Base-by-base conservation (phyloP, 2,113 vertebrate genomes). In the Myodes glareolus region DNA sequence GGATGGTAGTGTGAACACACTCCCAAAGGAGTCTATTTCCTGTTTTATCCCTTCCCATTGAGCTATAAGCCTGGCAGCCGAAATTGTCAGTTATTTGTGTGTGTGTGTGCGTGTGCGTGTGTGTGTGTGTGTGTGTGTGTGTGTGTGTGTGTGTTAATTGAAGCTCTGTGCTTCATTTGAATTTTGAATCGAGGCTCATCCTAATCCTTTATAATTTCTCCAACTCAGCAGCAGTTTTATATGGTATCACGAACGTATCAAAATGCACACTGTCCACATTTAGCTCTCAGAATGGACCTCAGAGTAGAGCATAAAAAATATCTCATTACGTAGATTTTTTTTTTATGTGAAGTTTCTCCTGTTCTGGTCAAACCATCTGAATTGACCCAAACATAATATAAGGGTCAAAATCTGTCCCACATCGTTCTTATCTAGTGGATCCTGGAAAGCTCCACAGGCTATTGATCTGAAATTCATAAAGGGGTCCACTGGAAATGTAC, bases 191-290 rank as follows among this genome's bases (percentile, higher is more conserved):
- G 50, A 42, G 77, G 92, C 65, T 97, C 72, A 0, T 5, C 5
- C 77, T 90, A 96, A 55, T 93, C 78, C 94, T 67, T 81, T 39
- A 61, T 97, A 94, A 94, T 92, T 90, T 85, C 11, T 95, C 77
- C 39, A 80, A 36, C 63, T 19, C 77, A 70, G 25, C 96, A 80
- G 85, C 16, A 1, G 0, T 42, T 95, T 72, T 25, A 72, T 96
- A 90, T 75, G 23, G 58, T 67, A 55, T 86, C 25, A 27, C 9
- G 39, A 39, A 27, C 87, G 55, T 85, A 45, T 82, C 73, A 27
- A 85, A 97, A n/a, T 0, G 14, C 10, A 47, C 77, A 12, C 36
- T 47, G 50, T 77, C 91, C 92, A 88, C 87, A 94, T 68, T 36
- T 90, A 92, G 77, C 90, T 95, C 33, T 65, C 39, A 7, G 39